Percentiles rank a stretch among this genome's conserved stretches.
These are phyloP conservation scores for Lepus oiostolus DNA, from an alignment of 2,797 vertebrate genomes.

Conservation along the genomic window DNA sequence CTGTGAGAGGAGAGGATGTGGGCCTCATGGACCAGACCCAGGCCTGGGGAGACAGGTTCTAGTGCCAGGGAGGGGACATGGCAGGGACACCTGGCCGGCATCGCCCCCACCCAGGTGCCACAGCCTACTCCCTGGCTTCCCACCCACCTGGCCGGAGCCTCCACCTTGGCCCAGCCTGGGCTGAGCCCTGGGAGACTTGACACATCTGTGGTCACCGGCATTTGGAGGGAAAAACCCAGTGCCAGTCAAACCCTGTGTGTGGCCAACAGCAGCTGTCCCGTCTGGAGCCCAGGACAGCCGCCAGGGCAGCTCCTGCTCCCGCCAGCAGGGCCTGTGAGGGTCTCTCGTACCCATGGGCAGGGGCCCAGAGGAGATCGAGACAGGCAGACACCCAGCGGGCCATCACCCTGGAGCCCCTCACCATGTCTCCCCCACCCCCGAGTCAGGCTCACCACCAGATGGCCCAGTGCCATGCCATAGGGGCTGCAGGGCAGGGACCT, in stretches of 20 bases:
- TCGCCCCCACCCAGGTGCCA: neutral
- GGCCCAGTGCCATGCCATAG: neutral
- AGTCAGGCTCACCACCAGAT: neutral
- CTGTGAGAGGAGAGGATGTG: too few relatives aligned
- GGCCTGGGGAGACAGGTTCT: too few relatives aligned
- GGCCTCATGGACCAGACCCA: too few relatives aligned
- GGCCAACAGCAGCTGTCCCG: neutral
- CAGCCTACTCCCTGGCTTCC: neutral
- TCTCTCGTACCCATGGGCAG: neutral
- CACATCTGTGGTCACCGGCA: neutral
- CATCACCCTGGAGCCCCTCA: neutral
- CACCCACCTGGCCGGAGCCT: neutral
- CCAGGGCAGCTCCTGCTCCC: neutral
- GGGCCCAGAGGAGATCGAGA: neutral
- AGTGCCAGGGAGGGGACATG: too few relatives aligned
- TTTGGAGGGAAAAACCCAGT: neutral
- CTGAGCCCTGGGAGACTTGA: neutral
- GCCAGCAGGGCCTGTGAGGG: neutral
- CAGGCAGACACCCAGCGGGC: neutral
- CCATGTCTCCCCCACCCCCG: too few relatives aligned
- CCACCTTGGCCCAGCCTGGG: rapidly evolving
- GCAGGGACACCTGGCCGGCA: too few relatives aligned
- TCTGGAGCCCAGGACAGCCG: neutral
- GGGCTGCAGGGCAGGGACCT: neutral
- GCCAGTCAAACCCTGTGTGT: neutral